Percentiles rank a stretch among this genome's conserved stretches.
phyloP scores from a whole-genome alignment of 1,140 invertebrate genomes.

The Leptinotarsa undecemlineata region DNA sequence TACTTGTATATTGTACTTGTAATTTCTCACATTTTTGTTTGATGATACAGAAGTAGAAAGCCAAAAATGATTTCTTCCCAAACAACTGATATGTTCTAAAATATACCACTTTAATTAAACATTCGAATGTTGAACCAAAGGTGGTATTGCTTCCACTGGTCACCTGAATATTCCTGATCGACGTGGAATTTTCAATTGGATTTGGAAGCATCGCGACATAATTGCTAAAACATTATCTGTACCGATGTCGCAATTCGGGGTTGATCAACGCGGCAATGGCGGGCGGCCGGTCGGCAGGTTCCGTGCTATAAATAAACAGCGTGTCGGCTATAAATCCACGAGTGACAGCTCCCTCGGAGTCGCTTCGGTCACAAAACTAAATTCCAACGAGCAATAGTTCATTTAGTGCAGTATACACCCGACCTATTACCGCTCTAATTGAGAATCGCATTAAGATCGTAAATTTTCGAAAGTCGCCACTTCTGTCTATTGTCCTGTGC shows the following conservation, averaged over 20 bases:
- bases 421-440: conserved; percentile 52
- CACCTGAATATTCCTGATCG: too few relatives aligned
- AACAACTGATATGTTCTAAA: too few relatives aligned
- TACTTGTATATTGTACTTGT: too few relatives aligned
- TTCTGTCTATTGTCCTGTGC: conserved; percentile 37
- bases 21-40: too few relatives aligned
- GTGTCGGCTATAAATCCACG: conserved; percentile 41
- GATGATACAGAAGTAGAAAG: too few relatives aligned
- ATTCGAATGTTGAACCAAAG: too few relatives aligned
- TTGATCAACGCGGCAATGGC: conserved; percentile 9
- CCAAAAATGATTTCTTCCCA: too few relatives aligned
- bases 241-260: conserved; percentile 3
- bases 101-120: too few relatives aligned
- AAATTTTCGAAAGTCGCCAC: conserved; percentile 50
- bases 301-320: conserved; percentile 33
- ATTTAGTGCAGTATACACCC: conserved; percentile 47
- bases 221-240: background rate
- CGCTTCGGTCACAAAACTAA: conserved; percentile 50
- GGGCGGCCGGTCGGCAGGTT: background rate
- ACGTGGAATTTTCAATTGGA: too few relatives aligned
- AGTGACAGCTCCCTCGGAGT: conserved; percentile 37
- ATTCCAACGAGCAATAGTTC: conserved; percentile 50
- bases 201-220: too few relatives aligned
- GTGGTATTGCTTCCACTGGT: too few relatives aligned
- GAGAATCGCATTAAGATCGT: conserved; percentile 52